These are phyloP conservation scores for Melospiza georgiana DNA, from an alignment of 2,113 vertebrate genomes.

Conservation along the genomic window DNA sequence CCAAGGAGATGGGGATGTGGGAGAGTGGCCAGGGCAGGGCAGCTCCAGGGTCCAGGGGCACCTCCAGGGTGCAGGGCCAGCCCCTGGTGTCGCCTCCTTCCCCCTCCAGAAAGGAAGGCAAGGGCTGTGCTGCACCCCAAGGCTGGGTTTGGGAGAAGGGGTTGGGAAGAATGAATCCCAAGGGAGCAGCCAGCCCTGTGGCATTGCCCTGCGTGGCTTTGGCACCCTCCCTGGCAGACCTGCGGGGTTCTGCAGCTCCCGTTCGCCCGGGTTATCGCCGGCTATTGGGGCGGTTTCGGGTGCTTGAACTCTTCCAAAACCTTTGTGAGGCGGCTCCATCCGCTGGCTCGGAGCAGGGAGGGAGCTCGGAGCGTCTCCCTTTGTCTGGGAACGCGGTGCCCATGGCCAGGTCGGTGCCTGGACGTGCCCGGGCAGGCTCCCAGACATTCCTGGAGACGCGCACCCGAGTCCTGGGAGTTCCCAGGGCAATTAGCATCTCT, in stretches of 20 bases:
- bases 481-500: conserved; percentile 16
- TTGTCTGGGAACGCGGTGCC: not conserved
- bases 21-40: not conserved
- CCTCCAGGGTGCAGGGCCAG: not conserved
- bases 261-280: not conserved
- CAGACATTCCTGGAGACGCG: conserved; percentile 42
- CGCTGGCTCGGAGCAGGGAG: not conserved
- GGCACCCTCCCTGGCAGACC: not conserved
- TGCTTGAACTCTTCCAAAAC: not conserved
- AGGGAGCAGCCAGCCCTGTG: not conserved
- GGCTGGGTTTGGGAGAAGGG: not conserved
- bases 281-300: not conserved
- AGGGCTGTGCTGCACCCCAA: not conserved
- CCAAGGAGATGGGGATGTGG: not conserved
- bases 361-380: not conserved
- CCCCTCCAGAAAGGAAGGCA: rapidly evolving
- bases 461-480: conserved; percentile 32
- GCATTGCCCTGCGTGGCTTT: not conserved
- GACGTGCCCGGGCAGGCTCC: not conserved
- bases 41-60: not conserved
- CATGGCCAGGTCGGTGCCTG: not conserved
- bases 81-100: rapidly evolving
- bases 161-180: not conserved
- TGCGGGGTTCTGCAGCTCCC: not conserved
- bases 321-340: not conserved